Evolutionary conservation across 1,140 invertebrate genomes (phyloP).

Genomic region (Drosophila insularis): DNA sequence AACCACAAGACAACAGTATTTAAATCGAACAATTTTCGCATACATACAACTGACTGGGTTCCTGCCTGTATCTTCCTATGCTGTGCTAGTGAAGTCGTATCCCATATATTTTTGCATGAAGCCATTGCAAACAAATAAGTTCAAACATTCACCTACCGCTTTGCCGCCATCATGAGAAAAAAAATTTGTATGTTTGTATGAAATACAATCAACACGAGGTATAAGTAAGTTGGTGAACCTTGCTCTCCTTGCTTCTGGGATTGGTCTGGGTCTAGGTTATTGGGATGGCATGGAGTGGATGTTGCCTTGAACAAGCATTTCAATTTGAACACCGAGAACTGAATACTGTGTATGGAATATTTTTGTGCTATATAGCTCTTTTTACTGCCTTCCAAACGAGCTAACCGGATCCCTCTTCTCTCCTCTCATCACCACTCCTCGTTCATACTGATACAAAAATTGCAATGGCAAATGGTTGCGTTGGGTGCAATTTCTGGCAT

Average conservation of each 20-base stretch:
- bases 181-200: conserved; percentile 35
- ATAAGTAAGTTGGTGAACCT: conserved; percentile 9
- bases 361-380: conserved; percentile 41
- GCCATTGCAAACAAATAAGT: conserved; percentile 10
- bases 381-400: conserved; percentile 15
- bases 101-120: conserved; percentile 1
- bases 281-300: conserved; percentile 1
- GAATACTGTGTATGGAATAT: conserved; percentile 19
- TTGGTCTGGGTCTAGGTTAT: neutral
- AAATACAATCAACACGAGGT: conserved; percentile 50
- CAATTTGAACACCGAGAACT: conserved; percentile 22
- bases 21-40: neutral
- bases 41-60: no score
- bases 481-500: conserved; percentile 58
- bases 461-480: conserved; percentile 56
- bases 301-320: conserved; percentile 39
- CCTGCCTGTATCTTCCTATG: no score
- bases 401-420: conserved; percentile 11
- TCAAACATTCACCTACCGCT: neutral
- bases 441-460: conserved; percentile 51
- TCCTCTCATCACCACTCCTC: conserved; percentile 2
- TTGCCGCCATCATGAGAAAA: conserved; percentile 7
- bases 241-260: conserved; percentile 26
- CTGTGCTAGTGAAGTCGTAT: neutral
- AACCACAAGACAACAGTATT: conserved; percentile 3